Percentiles rank a stretch among this genome's conserved stretches.
Evolutionary conservation across 2,888 invertebrate species (phyloP).

Genomic region (Listrodromus nycthemerus): DNA sequence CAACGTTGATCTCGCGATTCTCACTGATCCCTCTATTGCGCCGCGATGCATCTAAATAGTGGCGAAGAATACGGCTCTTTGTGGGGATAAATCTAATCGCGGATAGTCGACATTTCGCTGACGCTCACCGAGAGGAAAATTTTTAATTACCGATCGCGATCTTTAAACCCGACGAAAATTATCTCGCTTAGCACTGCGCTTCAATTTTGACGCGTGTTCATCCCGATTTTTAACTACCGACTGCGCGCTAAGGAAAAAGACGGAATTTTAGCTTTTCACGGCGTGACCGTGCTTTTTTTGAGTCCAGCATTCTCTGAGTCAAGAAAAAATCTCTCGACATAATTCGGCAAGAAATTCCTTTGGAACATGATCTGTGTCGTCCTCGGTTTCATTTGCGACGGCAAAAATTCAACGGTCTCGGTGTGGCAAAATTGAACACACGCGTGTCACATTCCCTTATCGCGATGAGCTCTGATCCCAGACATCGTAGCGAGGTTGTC

Average conservation of each 20-base stretch:
- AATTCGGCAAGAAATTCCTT: no score
- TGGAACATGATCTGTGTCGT: no score
- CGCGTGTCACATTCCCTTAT: not conserved
- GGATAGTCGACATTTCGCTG: not conserved
- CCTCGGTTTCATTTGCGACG: not conserved
- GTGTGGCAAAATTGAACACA: not conserved
- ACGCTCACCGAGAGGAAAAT: not conserved
- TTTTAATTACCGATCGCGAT: not conserved
- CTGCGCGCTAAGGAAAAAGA: no score
- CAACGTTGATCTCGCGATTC: not conserved
- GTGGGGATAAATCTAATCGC: not conserved
- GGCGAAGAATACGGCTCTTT: not conserved
- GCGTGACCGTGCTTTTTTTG: no score
- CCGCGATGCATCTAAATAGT: slow-evolving; percentile 4
- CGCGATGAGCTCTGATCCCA: not conserved
- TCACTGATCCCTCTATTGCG: not conserved
- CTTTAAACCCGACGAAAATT: not conserved
- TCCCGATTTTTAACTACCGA: no score
- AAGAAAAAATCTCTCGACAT: no score
- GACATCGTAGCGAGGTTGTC: not conserved
- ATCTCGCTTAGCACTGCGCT: not conserved
- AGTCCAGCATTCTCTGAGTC: no score
- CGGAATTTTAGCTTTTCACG: no score
- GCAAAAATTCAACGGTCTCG: not conserved
- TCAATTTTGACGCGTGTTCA: not conserved